Conservation (phyloP, 2,113 vertebrate species). For the Leucopternis melanops region DNA sequence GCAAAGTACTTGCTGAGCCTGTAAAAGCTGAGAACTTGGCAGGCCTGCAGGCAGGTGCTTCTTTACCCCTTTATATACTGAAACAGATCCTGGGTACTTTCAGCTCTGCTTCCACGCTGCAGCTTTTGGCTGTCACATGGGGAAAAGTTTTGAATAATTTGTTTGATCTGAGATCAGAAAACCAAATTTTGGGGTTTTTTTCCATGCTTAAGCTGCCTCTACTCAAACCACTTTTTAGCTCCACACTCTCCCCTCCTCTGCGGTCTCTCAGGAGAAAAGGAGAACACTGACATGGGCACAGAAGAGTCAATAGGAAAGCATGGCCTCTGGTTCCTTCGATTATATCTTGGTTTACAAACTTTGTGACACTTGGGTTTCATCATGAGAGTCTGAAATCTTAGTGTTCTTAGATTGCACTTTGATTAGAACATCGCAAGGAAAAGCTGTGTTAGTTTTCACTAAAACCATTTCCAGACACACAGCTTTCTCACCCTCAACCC, state of each 20-base stretch:
- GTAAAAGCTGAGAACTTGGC: background rate
- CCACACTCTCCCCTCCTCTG: background rate
- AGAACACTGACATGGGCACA: background rate
- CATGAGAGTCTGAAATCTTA: background rate
- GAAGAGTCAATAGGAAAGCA: background rate
- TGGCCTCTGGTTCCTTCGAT: background rate
- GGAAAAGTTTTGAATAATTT: background rate
- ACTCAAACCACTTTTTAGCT: background rate
- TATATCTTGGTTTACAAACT: background rate
- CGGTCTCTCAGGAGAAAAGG: background rate
- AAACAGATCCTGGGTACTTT: background rate
- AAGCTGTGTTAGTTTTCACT: background rate
- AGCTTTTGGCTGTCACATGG: background rate
- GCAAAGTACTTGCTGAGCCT: background rate
- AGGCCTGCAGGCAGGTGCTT: rapidly evolving
- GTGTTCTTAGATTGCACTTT: background rate
- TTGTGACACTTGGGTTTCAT: background rate
- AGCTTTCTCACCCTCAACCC: background rate
- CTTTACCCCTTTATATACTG: background rate
- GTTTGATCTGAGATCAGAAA: conserved; percentile 1
- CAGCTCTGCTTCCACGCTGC: background rate
- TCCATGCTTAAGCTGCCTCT: background rate
- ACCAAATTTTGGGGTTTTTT: background rate
- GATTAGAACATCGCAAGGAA: background rate
- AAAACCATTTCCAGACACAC: background rate